Percentiles rank a stretch among this genome's conserved stretches.
These are phyloP conservation scores for Melitaea cinxia DNA, from an alignment of 1,140 invertebrate species.

Conservation along the genomic window DNA sequence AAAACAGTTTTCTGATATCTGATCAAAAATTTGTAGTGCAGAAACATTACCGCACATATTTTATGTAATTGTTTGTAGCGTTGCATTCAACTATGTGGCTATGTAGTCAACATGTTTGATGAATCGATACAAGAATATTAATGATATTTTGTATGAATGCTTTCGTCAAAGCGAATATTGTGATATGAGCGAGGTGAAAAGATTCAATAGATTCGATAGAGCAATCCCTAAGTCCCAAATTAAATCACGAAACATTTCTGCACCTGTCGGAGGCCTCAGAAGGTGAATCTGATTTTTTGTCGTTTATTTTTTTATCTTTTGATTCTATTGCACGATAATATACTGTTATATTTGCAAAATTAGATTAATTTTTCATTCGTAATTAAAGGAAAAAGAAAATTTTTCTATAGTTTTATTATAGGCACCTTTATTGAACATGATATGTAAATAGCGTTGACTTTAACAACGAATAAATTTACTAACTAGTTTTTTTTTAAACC, in stretches of 20 bases:
- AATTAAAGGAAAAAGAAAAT: no score
- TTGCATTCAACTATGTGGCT: constrained; percentile 33
- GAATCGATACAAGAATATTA: constrained; percentile 46
- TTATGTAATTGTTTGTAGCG: constrained; percentile 46
- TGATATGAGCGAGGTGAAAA: constrained; percentile 54
- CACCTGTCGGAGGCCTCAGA: constrained; percentile 61
- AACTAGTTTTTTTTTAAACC: no score
- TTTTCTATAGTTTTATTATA: no score
- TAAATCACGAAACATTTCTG: constrained; percentile 77
- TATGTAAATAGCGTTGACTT: no score
- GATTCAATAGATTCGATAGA: constrained; percentile 78
- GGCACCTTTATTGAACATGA: no score
- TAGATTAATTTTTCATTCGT: no score
- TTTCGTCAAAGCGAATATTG: constrained; percentile 43
- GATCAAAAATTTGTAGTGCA: constrained; percentile 53
- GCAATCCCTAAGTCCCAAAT: constrained; percentile 79
- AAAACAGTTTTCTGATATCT: constrained; percentile 71
- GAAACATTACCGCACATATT: constrained; percentile 46
- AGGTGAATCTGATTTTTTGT: constrained; percentile 49
- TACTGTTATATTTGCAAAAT: not conserved
- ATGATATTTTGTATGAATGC: constrained; percentile 49
- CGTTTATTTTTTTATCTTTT: constrained; percentile 28
- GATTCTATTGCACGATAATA: constrained; percentile 14
- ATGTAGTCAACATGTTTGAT: constrained; percentile 40
- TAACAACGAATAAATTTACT: no score